Evolutionary conservation across 2,888 invertebrate species (phyloP), one percentile per base, ranked within the genome.

Genomic region (Brenthis hecate): DNA sequence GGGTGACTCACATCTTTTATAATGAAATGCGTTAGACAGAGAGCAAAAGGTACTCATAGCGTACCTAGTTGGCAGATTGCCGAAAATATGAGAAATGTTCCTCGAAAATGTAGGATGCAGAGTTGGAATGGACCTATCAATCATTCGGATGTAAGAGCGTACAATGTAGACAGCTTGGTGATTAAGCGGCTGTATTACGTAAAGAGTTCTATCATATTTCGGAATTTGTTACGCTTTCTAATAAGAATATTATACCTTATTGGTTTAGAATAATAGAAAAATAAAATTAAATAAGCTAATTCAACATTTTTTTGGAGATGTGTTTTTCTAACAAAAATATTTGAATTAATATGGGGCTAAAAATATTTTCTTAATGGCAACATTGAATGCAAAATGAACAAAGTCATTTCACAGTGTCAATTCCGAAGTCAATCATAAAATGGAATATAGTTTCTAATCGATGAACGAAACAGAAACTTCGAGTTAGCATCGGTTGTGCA

Each of bases 401-500:
- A 13, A 19, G 16, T 51, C 28, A 36, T 28, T 13, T 23, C 58
- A 48, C 23, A 13, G 50, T 56, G 32, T 32, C 13, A 65, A 32
- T 56, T 65, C 4, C 56, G 16, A 28, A 56, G 23, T 66, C 60
- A 66, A 61, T 61, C 55, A 50, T 50, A 23, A 54, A 56, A 56
- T 60, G 47, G 54, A 50, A 66, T 56, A 61, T 61, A 66, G 61
- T 53, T 57, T 36, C 47, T 56, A 50, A 61, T 66, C 61, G 66
- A 66, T 66, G 61, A 62, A 53, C 51, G 50, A 61, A 66, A 61
- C 66, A 56, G 66, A 55, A 56, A 48, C 60, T 71, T 70, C 72
- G 70, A 72, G 73, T 69, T 74, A 74, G 75, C 68, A 74, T 74
- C 73, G 74, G 75, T 74, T 60, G 60, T 80, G 77, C 81, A 81